phyloP scores from a whole-genome alignment of 2,888 invertebrate genomes.

The Pollenia amentaria region DNA sequence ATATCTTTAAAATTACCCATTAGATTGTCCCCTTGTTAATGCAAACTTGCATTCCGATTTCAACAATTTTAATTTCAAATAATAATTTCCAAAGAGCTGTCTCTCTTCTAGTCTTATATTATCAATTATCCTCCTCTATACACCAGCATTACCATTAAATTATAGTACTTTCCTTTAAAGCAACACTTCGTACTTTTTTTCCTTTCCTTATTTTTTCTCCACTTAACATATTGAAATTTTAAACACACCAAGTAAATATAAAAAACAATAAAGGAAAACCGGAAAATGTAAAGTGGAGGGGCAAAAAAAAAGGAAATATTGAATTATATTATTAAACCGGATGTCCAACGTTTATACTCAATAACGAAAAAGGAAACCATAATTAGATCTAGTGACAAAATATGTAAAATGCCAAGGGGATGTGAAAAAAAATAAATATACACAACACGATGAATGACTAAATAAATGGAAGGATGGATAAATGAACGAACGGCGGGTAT shows the following conservation, averaged over 20 bases:
- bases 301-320: slow-evolving; percentile 46
- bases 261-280: slow-evolving; percentile 1
- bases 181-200: not conserved
- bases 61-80: too few species aligned
- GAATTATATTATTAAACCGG: slow-evolving; percentile 72
- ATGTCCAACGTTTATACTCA: slow-evolving; percentile 68
- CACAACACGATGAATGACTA: slow-evolving; percentile 22
- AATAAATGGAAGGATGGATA: slow-evolving; percentile 8
- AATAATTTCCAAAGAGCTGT: too few species aligned
- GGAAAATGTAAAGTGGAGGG: not conserved
- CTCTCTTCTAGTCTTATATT: too few species aligned
- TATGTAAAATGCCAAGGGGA: slow-evolving; percentile 62
- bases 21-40: too few species aligned
- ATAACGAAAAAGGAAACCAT: slow-evolving; percentile 71
- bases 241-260: not conserved
- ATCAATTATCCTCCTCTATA: too few species aligned
- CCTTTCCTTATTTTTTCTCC: not conserved
- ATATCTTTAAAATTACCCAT: too few species aligned
- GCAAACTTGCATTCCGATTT: too few species aligned
- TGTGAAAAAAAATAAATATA: slow-evolving; percentile 22
- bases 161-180: too few species aligned
- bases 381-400: slow-evolving; percentile 72
- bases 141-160: too few species aligned
- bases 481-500: not conserved
- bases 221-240: slow-evolving; percentile 55